Evolutionary conservation across 2,113 vertebrate species (phyloP), one percentile per base, ranked within the genome.

Genomic region (Gymnorhina tibicen): DNA sequence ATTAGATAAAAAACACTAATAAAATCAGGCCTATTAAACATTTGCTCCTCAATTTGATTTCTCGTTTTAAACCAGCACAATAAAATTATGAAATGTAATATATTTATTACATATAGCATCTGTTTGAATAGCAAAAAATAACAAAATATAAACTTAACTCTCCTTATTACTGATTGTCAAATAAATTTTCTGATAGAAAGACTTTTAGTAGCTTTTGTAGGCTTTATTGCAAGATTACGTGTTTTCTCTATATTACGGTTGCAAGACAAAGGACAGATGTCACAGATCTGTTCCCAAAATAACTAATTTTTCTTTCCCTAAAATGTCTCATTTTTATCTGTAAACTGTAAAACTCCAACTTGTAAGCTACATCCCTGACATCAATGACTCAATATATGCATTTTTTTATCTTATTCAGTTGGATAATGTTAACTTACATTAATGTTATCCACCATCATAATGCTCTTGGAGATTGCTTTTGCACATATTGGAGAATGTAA

Each of bases 1-100:
- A 70, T 88, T 83, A 88, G 91, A 93, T 88, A 92, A 94, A 93
- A 95, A 62, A 33, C 20, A 41, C 70, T 70, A 82, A 94, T 95
- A 95, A 95, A 96, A 88, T 37, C 32, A 47, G 63, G 49, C 42
- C 37, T 64, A 84, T 93, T 91, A 94, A 93, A 92, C 55, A 53
- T 21, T 91, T 44, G 13, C 26, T 64, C 32, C n/a, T 44, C 18
- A 26, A 24, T 86, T 85, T 85, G 42, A 85, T 73, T 92, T 88
- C 37, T 73, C 41, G 20, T 86, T 76, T 92, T 92, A 94, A 90
- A 88, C 32, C 42, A 58, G 6, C 23, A 60, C 42, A 92, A 74
- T 83, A 80, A 96, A 91, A 80, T 80, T 30, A 80, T 59, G 50
- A 86, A 69, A 93, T 49, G 35, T 30, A 83, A 77, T 70, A 53